Base-by-base conservation (phyloP, 2,113 vertebrate genomes). In the Morone chrysops region DNA sequence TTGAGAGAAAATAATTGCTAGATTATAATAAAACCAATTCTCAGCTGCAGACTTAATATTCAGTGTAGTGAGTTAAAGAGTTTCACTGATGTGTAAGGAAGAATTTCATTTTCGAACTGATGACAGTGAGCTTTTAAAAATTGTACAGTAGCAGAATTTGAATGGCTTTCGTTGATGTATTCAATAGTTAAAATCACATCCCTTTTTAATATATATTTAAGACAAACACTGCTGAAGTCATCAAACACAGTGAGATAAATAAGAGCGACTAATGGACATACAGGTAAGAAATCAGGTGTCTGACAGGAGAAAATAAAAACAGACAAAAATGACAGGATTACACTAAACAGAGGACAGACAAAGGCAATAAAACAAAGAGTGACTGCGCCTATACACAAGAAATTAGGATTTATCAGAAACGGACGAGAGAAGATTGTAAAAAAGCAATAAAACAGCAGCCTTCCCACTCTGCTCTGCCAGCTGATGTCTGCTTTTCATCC, bases 401-500 rank as follows among this genome's bases (percentile, higher is more conserved):
- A 56, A 72, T n/a, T 12, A 10, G 8, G 9, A 53, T 2, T 40
- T 18, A 40, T 43, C 17, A 41, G 40, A 75, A 6, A 43, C 45
- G 16, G 36, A 45, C 0, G 2, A 31, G 16, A 65, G 16, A 41
- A 67, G 40, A n/a, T n/a, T 43, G 11, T 61, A 66, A 81, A 72
- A 71, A 8, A 67, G 81, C 57, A 76, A 81, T 83, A 76, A 90
- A 80, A 78, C 54, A 25, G n/a, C 25, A 50, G 57, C 2, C 20
- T 1, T 50, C 65, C 68, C 47, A 36, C n/a, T 16, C 56, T 6
- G 43, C 14, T 53, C 78, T 69, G 78, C 51, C 25, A 59, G 59
- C 25, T 36, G 38, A 67, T 61, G 75, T 74, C 84, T 89, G 85
- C 40, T 80, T 79, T 80, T 81, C 50, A 82, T 85, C 77, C 25